Evolutionary conservation across 2,797 vertebrate species (phyloP), one percentile per base, ranked within the genome.

Genomic region (Nyctibius grandis): DNA sequence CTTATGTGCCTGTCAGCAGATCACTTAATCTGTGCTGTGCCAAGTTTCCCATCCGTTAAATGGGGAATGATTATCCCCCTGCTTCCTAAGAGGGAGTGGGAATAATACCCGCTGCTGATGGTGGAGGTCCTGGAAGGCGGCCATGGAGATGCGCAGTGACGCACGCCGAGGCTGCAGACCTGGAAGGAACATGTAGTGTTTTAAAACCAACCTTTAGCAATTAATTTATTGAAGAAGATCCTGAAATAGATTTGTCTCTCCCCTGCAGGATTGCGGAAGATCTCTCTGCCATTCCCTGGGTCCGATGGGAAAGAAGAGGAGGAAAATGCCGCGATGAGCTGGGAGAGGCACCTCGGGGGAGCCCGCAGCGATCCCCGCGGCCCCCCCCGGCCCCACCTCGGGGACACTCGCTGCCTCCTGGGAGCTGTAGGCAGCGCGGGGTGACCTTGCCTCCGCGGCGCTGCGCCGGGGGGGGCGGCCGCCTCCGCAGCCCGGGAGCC

Each of bases 1-100:
- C 93, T 26, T 16, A 15, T 1, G 83, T 6, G 74, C 51, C 85
- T 40, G 91, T 89, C 95, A 88, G 89, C 91, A 92, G 91, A 96
- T 89, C 89, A 6, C 79, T 91, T 29, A 15, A 80, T 64, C 82
- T 16, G 72, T 0, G 60, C 85, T 22, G 94, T 26, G 94, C 89
- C 77, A 31, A 29, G 63, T 28, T 68, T 19, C 36, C 89, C 89
- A 11, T 29, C 14, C 79, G 4, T 33, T 83, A 80, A 85, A 88
- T 16, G 81, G 89, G 96, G 78, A 48, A 42, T 8, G 75, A 68
- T 95, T 74, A 91, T 45, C 79, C 79, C 88, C 45, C 26, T 12
- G 0, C 85, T 80, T 54, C 83, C 91, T 14, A 5, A n/a, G 56
- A 73, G 54, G 54, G 54, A 85, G 69, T 0, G 47, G 12, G 81